Base-by-base conservation (phyloP, 2,797 vertebrate genomes). In the Steatocranus sp. region DNA sequence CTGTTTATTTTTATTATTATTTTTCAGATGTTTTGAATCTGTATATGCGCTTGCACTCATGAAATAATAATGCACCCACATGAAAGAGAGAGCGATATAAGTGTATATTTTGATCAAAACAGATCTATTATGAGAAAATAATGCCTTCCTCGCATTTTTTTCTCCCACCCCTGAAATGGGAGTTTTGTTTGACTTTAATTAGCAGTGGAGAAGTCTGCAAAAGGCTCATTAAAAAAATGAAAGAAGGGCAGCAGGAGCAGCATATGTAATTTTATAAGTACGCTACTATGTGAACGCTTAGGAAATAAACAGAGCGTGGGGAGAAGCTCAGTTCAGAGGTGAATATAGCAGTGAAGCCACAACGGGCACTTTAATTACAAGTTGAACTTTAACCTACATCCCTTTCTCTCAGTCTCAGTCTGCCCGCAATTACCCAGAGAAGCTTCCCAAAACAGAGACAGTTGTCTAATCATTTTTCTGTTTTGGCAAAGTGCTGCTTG, bases 351-450 rank as follows among this genome's bases (percentile, higher is more conserved):
- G 74, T 41, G 3, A 80, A 89, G 86, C 90, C 90, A 87, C 91
- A 93, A 93, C 87, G 84, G 83, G 85, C 79, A 61, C 86, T 93
- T 95, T 94, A 94, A 95, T 94, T 93, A 94, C 87, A 90, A 86
- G 85, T 79, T 95, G 92, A 95, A 93, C 94, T 94, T 94, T 94
- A 93, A 94, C 95, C 94, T 93, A 94, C 89, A 94, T 95, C 90
- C 91, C 86, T 92, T 91, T 92, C 89, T 88, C 87, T 79, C 68
- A 54, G 76, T 76, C 86, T 85, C 79, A 50, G 75, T 68, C 83
- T 83, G 87, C 50, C 89, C 27, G 2, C 85, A 91, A 92, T 92
- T 92, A 91, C 83, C 85, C 86, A 80, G 50, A 88, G 85, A 91
- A 88, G 87, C 75, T 27, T 93, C 83, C 91, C 86, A 83, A 88